These are phyloP conservation scores for Liasis olivaceus DNA, from an alignment of 2,797 vertebrate genomes.

Conservation along the genomic window DNA sequence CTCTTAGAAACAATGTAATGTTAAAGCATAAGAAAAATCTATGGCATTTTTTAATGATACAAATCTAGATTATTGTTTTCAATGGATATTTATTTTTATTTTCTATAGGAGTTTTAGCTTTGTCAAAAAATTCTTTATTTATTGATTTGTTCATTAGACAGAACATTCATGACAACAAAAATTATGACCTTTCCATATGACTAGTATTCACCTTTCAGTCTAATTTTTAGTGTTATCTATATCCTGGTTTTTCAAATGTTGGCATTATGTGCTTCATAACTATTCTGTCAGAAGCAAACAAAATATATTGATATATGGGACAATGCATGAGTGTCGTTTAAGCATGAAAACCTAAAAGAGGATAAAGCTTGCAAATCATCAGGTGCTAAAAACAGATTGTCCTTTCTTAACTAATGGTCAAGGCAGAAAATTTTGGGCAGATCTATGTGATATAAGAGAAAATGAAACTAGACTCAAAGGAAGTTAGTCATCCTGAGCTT, in stretches of 20 bases:
- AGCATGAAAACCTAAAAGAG: not conserved
- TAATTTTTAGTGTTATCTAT: not conserved
- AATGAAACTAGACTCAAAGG: not conserved
- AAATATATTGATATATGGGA: not conserved
- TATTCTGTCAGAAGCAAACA: not conserved
- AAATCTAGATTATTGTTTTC: not conserved
- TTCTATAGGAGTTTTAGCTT: not conserved
- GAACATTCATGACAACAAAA: not conserved
- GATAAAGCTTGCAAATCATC: not conserved
- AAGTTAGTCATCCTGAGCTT: not conserved
- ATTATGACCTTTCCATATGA: not conserved
- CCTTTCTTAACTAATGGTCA: not conserved
- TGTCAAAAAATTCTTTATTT: not conserved
- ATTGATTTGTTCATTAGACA: not conserved
- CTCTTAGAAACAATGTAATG: not conserved
- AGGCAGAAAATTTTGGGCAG: not conserved
- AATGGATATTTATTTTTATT: not conserved
- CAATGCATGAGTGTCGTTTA: not conserved
- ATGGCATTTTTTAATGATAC: not conserved
- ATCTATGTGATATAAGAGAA: not conserved
- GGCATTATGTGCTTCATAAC: not conserved
- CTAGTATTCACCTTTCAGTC: not conserved
- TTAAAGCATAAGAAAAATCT: not conserved
- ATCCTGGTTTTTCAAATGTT: not conserved
- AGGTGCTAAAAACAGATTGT: not conserved